Conservation (phyloP, 2,113 vertebrate species). For the Tetrao urogallus region DNA sequence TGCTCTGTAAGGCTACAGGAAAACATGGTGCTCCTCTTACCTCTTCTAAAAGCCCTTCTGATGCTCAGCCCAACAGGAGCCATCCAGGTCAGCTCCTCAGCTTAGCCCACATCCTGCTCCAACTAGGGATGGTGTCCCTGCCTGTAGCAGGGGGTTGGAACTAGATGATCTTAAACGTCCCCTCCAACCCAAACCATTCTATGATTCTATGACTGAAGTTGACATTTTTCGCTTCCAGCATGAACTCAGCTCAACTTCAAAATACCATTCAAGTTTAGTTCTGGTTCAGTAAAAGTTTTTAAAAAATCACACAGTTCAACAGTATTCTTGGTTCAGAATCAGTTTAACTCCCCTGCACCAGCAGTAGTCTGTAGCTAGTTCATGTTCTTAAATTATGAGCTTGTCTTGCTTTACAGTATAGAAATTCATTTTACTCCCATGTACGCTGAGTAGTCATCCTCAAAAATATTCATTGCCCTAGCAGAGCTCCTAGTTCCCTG, state of each 20-base stretch:
- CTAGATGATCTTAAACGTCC: too few species aligned
- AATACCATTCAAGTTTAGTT: slow-evolving; percentile 36
- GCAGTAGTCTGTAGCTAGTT: background rate
- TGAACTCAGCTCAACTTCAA: slow-evolving; percentile 29
- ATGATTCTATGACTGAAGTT: background rate
- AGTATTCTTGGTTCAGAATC: slow-evolving; percentile 4
- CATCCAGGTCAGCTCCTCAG: background rate
- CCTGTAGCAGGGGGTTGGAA: too few species aligned
- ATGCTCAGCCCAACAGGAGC: slow-evolving; percentile 22
- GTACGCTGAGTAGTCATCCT: slow-evolving; percentile 19
- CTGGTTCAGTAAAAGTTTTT: slow-evolving; percentile 42
- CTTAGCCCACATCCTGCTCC: background rate
- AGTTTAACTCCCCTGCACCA: slow-evolving; percentile 13
- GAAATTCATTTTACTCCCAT: slow-evolving; percentile 32
- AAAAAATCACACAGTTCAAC: background rate
- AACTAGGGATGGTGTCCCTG: too few species aligned
- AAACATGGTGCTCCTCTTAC: slow-evolving; percentile 35
- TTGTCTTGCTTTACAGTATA: slow-evolving; percentile 8
- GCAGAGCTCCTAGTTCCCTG: background rate
- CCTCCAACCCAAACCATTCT: too few species aligned
- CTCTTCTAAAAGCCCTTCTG: slow-evolving; percentile 17
- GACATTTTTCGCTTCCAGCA: slow-evolving; percentile 39
- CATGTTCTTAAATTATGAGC: background rate
- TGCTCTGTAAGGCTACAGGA: slow-evolving; percentile 14
- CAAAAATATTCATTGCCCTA: background rate